phyloP scores from a whole-genome alignment of 2,113 vertebrate species.

The Oreotrochilus melanogaster region DNA sequence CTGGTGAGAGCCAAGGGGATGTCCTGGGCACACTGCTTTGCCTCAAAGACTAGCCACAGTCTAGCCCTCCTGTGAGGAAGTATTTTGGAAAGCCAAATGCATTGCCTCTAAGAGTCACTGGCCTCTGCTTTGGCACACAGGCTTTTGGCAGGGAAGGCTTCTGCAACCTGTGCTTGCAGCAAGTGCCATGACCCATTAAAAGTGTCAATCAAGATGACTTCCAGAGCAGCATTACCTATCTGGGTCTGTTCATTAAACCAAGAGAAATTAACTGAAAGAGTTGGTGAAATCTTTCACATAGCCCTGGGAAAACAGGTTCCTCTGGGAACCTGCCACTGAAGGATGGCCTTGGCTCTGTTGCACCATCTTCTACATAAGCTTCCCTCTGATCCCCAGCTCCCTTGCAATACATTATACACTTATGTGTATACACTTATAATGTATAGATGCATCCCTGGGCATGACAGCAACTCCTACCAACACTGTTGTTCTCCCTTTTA shows the following conservation, averaged over 20 bases:
- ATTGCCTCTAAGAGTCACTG: neutral
- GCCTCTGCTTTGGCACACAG: neutral
- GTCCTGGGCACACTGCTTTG: neutral
- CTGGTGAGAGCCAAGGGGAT: neutral
- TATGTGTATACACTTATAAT: neutral
- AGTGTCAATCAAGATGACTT: neutral
- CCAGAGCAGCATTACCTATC: neutral
- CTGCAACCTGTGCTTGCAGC: neutral
- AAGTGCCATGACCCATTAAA: neutral
- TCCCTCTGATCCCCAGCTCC: fast-evolving
- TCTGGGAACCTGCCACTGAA: neutral
- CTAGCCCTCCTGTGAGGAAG: neutral
- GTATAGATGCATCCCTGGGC: neutral
- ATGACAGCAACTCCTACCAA: neutral
- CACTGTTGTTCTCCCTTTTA: neutral
- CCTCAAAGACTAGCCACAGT: neutral
- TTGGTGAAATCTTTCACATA: neutral
- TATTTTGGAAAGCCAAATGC: neutral
- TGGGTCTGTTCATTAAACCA: neutral
- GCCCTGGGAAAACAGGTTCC: neutral
- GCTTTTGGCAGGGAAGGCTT: neutral
- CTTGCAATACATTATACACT: neutral
- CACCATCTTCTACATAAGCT: neutral
- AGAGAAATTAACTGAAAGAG: neutral
- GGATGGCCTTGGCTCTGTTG: neutral